A percentile compares a stretch with the other conserved stretches of the same genome.
These are phyloP conservation scores for Drosophila setifemur DNA, from an alignment of 1,140 invertebrate species.

Conservation along the genomic window DNA sequence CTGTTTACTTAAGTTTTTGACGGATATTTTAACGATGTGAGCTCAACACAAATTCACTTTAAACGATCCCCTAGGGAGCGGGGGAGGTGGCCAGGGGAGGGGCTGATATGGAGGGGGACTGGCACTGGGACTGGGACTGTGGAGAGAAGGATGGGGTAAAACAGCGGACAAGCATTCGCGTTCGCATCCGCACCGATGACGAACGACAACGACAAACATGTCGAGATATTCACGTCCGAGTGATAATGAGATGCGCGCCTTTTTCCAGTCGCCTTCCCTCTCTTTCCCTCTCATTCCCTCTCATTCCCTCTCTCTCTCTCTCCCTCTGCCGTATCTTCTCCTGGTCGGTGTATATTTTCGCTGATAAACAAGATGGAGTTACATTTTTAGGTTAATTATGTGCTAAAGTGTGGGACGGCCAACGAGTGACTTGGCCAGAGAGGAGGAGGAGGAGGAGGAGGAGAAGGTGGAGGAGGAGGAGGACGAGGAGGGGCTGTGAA, in stretches of 20 bases:
- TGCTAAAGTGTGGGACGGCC: constrained; percentile 71
- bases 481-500: background rate
- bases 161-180: constrained; percentile 61
- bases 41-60: constrained; percentile 82
- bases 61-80: constrained; percentile 59
- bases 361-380: constrained; percentile 81
- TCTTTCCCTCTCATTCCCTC: constrained; percentile 8
- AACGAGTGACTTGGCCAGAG: background rate
- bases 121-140: background rate
- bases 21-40: constrained; percentile 82
- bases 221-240: constrained; percentile 82
- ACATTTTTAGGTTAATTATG: constrained; percentile 82
- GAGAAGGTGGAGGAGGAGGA: too few species aligned
- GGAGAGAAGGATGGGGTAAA: constrained; percentile 4
- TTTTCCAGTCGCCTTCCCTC: constrained; percentile 58
- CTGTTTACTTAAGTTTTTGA: constrained; percentile 82
- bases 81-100: background rate
- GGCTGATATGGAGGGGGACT: background rate
- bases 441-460: background rate
- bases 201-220: constrained; percentile 77
- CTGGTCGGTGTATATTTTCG: constrained; percentile 58
- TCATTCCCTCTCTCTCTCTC: background rate
- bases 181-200: constrained; percentile 54
- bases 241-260: constrained; percentile 82
- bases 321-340: constrained; percentile 4